These are phyloP conservation scores for Zhuqinia jingwanae DNA, from an alignment of 2,888 invertebrate species.

Conservation along the genomic window DNA sequence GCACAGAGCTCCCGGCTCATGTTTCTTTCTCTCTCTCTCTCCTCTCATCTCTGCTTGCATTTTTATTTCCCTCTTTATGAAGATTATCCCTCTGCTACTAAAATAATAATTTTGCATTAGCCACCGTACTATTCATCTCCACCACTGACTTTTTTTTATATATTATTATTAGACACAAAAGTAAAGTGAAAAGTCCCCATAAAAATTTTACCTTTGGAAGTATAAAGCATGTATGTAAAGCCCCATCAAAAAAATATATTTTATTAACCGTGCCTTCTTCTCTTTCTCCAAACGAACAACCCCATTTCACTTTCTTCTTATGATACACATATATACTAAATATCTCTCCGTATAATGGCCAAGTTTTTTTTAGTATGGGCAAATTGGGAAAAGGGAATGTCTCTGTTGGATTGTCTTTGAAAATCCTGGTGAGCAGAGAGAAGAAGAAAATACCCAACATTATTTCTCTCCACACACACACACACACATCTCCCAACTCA, in stretches of 20 bases:
- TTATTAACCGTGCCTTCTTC: slow-evolving; percentile 50
- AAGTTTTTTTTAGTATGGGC: slow-evolving; percentile 56
- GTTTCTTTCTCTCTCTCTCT: slow-evolving; percentile 3
- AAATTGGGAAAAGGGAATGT: slow-evolving; percentile 63
- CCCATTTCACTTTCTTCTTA: not conserved
- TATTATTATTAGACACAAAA: not conserved
- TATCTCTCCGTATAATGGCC: slow-evolving; percentile 18
- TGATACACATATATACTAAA: no score
- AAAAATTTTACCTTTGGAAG: slow-evolving; percentile 43
- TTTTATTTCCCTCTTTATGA: no score
- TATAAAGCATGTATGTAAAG: slow-evolving; percentile 43
- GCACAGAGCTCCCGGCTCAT: not conserved
- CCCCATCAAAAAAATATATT: slow-evolving; percentile 52
- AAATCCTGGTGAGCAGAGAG: slow-evolving; percentile 38
- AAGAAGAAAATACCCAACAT: not conserved
- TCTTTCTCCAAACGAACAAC: not conserved
- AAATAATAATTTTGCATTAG: slow-evolving; percentile 47
- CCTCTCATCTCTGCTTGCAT: no score
- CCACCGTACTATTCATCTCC: not conserved
- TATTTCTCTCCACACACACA: no score
- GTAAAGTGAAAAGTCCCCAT: slow-evolving; percentile 24
- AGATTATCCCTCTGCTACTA: slow-evolving; percentile 32
- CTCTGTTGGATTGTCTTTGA: slow-evolving; percentile 55
- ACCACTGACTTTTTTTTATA: not conserved
- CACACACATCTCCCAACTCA: slow-evolving; percentile 23